Base-by-base conservation (phyloP, 2,113 vertebrate species). In the Talpa occidentalis region DNA sequence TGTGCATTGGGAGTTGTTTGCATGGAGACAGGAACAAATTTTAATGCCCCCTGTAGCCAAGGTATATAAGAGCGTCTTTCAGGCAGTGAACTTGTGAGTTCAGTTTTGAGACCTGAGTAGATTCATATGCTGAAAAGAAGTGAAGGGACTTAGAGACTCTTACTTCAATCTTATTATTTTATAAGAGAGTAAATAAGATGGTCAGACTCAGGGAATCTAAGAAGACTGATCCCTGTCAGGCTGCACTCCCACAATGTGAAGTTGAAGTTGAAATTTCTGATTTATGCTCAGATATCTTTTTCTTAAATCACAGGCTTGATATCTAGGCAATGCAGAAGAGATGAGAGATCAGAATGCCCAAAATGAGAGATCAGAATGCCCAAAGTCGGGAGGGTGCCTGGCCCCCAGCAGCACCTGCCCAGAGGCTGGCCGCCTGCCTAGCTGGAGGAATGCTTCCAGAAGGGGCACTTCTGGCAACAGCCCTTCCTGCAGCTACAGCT, bases 351-450 rank as follows among this genome's bases (percentile, higher is more conserved):
- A 49, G 12, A 42, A 35, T 12, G 4, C 44, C 69, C 32, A 21
- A 69, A 32, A 32, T 42, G 49, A 30, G 26, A 49, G 56, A 35
- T 86, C 6, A 49, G 12, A 42, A 35, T 12, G 6, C 14, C 40
- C 24, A 30, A 49, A 66, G 19, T n/a, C 0, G 21, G 52, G 6
- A 6, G 16, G 26, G 52, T 37, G 30, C 60, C 30, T 47, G 37
- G 24, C 37, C 5, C 59, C 37, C 7, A 6, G 16, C 37, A 26
- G 76, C 49, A 9, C 19, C 47, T 60, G 17, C 67, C 67, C 3
- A 26, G 69, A 66, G 14, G 11, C 15, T 0, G 0, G 14, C 0
- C 0, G 0, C 0, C 2, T 0, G 0, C 35, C 22, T 64, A 76
- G 77, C 21, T 69, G 62, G 79, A 89, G 80, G 89, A 59, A 1